A percentile compares a stretch with the other conserved stretches of the same genome.
Conservation (phyloP, 30 jellyfish, hydroid and myxozoan species). For the Turritopsis rubra region DNA sequence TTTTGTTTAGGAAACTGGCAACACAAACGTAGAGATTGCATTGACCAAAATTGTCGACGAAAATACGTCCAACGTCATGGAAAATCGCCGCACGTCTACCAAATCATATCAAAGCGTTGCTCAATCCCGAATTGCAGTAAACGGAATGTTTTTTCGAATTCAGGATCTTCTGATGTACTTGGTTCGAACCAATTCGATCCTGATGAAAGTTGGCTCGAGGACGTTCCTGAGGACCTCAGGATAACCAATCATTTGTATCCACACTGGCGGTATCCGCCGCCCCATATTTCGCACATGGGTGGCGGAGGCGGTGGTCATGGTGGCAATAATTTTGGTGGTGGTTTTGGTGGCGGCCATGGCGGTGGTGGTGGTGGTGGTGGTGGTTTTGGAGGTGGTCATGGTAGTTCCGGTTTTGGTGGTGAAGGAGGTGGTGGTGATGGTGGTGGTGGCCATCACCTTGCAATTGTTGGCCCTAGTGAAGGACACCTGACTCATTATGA, state of each 20-base stretch:
- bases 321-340: background rate
- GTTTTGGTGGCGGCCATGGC: background rate
- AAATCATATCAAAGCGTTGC: background rate
- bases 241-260: background rate
- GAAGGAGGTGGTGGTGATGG: background rate
- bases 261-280: background rate
- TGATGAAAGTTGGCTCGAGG: constrained; percentile 14
- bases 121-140: constrained; percentile 6
- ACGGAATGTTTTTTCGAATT: background rate
- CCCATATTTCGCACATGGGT: background rate
- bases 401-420: background rate
- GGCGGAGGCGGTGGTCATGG: background rate
- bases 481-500: constrained; percentile 28
- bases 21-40: background rate
- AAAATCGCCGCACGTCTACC: background rate
- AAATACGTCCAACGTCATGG: background rate
- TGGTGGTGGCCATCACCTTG: constrained; percentile 16
- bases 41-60: constrained; percentile 1
- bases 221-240: constrained; percentile 2
- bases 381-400: background rate
- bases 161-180: background rate
- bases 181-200: background rate
- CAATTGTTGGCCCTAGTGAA: constrained; percentile 16
- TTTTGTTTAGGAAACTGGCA: constrained; percentile 3
- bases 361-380: background rate